Base-by-base conservation (phyloP, 2,888 invertebrate genomes). In the Stegophylla sp. region DNA sequence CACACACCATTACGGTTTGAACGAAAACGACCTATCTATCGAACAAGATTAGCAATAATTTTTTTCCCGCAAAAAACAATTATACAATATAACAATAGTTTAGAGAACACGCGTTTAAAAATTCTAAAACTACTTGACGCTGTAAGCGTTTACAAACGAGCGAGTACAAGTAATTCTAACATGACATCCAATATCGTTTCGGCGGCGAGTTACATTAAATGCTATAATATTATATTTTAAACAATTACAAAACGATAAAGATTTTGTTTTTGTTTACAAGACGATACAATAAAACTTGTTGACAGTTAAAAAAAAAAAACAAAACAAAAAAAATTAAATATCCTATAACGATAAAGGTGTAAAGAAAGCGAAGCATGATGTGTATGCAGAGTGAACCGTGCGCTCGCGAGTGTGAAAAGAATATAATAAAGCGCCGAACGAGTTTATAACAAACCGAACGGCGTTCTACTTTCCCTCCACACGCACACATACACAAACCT, bases 381-480 rank as follows among this genome's bases (percentile, higher is more conserved):
- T 15, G 12, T 3, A 7, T 7, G 34, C 7, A 34, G 3, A 34
- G 34, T 34, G 34, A 34, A 34, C 34, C 7, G 34, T 5, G 26
- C 59, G 28, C 56, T 15, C 61, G 61, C 15, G 15, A 61, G 13
- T 28, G 7, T n/a, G 41, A 1, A 17, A n/a, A 64, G 63, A n/a
- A 43, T 15, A 64, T 20, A 64, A 26, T 20, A 9, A 2, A 43
- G n/a, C 45, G 63, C 9, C 74, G 23, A 26, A 72, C 72, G 43
- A 72, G 59, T 72, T 72, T 43, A n/a, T 28, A 59, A 74, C 61
- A 48, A 61, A 61, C 61, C 20, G 43, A 61, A 74, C 20, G 43
- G 48, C 74, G 74, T 48, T 74, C 61, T 63, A 63, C 61, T 74
- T 74, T 74, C 74, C 74, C 74, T 74, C 63, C 74, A 63, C 48